Conservation (phyloP, 2,113 vertebrate genomes). For the Psittacara wagleri region DNA sequence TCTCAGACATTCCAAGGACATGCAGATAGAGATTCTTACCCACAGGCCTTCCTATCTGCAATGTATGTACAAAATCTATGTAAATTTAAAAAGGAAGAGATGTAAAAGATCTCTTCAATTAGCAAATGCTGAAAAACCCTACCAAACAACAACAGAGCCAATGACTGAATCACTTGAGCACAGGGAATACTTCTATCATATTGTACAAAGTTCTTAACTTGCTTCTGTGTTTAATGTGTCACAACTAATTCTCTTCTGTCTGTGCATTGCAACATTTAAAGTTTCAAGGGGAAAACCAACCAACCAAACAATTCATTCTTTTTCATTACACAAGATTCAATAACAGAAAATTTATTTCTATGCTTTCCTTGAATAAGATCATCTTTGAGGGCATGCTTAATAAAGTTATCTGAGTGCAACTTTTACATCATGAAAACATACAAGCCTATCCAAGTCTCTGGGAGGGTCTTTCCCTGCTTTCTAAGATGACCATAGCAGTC, state of each 20-base stretch:
- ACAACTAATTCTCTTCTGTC: not conserved
- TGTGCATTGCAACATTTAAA: not conserved
- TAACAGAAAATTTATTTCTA: not conserved
- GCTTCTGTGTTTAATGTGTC: not conserved
- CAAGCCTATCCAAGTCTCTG: not conserved
- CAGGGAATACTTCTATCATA: not conserved
- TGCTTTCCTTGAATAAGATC: not conserved
- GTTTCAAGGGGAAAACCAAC: not conserved
- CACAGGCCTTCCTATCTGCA: not conserved
- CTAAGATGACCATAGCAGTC: not conserved
- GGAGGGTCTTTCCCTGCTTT: not conserved
- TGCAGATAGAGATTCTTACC: not conserved
- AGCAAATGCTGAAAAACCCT: not conserved
- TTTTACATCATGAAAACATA: not conserved
- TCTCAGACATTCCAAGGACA: not conserved
- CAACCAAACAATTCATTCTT: not conserved
- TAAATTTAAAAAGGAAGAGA: not conserved
- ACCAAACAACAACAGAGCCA: not conserved
- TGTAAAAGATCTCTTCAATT: not conserved
- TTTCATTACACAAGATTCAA: not conserved
- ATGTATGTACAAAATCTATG: rapidly evolving
- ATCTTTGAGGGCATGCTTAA: not conserved
- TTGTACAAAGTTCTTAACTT: not conserved
- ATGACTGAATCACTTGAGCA: not conserved
- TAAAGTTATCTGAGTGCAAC: not conserved